A percentile compares a stretch with the other conserved stretches of the same genome.
These are phyloP conservation scores for Poeciliopsis turrubarensis DNA, from an alignment of 2,113 vertebrate species.

Conservation along the genomic window DNA sequence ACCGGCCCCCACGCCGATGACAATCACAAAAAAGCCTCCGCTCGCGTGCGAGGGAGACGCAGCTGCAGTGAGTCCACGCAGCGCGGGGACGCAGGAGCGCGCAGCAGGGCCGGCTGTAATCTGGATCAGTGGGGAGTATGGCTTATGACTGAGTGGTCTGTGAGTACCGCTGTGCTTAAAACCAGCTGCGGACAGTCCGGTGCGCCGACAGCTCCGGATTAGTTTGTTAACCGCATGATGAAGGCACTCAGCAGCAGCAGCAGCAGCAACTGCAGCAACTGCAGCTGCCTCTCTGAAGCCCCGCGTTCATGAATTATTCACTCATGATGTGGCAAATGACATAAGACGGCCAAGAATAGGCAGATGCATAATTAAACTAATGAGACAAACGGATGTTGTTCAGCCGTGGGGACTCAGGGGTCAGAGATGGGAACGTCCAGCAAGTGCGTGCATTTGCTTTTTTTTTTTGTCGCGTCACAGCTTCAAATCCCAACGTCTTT, in stretches of 20 bases:
- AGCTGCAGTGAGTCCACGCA: conserved; percentile 39
- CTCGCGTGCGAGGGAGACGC: conserved; percentile 15
- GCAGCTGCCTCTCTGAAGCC: conserved; percentile 28
- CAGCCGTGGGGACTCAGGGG: background rate
- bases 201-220: conserved; percentile 14
- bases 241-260: background rate
- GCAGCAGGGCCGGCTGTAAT: conserved; percentile 12
- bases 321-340: conserved; percentile 44
- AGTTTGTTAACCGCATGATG: conserved; percentile 19
- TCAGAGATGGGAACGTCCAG: conserved; percentile 11
- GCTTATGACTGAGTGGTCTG: conserved; percentile 17
- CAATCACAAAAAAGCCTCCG: conserved; percentile 53
- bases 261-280: background rate
- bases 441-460: too few species aligned
- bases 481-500: background rate
- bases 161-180: conserved; percentile 21
- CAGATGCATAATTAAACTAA: conserved; percentile 43
- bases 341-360: conserved; percentile 35
- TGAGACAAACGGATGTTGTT: conserved; percentile 16
- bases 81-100: conserved; percentile 12
- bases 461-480: background rate
- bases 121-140: conserved; percentile 23
- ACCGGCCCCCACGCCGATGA: conserved; percentile 51
- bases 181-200: conserved; percentile 28
- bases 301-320: conserved; percentile 53